Base-by-base conservation (phyloP, 1,140 invertebrate genomes). In the Helicoverpa zea region DNA sequence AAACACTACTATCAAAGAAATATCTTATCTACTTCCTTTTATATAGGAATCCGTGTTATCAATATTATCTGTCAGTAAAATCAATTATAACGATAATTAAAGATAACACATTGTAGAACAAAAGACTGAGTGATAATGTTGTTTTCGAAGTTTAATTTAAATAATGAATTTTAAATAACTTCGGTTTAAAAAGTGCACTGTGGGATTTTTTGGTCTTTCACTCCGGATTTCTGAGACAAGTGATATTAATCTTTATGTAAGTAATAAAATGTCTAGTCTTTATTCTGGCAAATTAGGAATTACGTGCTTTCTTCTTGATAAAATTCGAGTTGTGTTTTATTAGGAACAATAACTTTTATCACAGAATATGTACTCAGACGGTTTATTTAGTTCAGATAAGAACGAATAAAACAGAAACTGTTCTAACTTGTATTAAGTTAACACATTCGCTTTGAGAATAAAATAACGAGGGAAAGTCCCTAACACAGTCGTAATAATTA, bases 11-110 rank as follows among this genome's bases (percentile, higher is more conserved):
- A 63, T 63, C 59, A 30, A 63, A 14, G 35, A 11, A 30, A 58
- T 58, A 58, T 63, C 59, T 63, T 23, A 63, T 63, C 59, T 5
- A 35, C 30, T 63, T 63, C 59, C 59, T 35, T 63, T 61, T 63
- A 4, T 14, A 30, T 63, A n/a, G 30, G 59, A 63, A 63, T 30
- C 59, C 59, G 7, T 14, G 29, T 63, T 63, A 63, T 63, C 59
- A 29, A 35, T 29, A 14, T 18, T 63, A 63, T 63, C 59, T 13
- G 2, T 2, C 11, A 12, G 30, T 63, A 10, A 23, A 63, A 63
- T 63, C 59, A 35, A 18, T 63, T 30, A 63, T 63, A 30, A 63
- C 30, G 59, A 63, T 63, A 63, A 63, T 63, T 29, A 63, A 1
- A n/a, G 59, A 63, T 63, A 63, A 63, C 12, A 14, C 59, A 35